Conservation (phyloP, 2,888 invertebrate species). For the Dynastes grantii region DNA sequence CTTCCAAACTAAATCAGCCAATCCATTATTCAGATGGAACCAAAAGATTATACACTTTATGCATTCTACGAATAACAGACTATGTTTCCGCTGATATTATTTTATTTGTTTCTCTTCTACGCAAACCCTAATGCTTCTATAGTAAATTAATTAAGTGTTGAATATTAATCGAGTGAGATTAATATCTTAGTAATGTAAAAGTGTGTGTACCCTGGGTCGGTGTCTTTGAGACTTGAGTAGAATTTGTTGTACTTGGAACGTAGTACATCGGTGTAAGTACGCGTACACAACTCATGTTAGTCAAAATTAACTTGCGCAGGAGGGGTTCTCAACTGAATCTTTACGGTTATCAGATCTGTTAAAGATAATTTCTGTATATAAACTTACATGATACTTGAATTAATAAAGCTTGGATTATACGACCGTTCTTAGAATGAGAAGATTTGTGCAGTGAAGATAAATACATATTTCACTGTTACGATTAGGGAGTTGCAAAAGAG, state of each 20-base stretch:
- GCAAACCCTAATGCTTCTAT: not conserved
- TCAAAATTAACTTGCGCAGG: not conserved
- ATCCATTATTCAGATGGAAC: too few species aligned
- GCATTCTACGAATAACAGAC: too few species aligned
- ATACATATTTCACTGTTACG: too few species aligned
- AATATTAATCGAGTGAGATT: slow-evolving; percentile 27
- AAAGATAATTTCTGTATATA: not conserved
- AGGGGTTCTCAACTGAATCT: not conserved
- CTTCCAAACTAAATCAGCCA: too few species aligned
- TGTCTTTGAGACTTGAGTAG: slow-evolving; percentile 18
- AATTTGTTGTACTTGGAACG: slow-evolving; percentile 19
- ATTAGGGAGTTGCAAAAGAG: too few species aligned
- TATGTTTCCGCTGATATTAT: too few species aligned
- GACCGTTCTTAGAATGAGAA: too few species aligned
- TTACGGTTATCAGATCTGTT: slow-evolving; percentile 3
- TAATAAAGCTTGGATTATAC: not conserved
- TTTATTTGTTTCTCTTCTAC: too few species aligned
- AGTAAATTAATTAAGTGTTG: slow-evolving; percentile 31
- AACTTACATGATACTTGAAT: not conserved
- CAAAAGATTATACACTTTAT: too few species aligned
- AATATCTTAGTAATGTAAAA: slow-evolving; percentile 28
- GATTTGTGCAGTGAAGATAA: too few species aligned
- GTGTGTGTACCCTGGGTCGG: slow-evolving; percentile 23
- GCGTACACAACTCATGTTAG: slow-evolving; percentile 3
- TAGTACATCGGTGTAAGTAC: not conserved